Percentiles rank a stretch among this genome's conserved stretches.
phyloP scores from a whole-genome alignment of 64 coral and sea anemone species.

The Actinia equina region DNA sequence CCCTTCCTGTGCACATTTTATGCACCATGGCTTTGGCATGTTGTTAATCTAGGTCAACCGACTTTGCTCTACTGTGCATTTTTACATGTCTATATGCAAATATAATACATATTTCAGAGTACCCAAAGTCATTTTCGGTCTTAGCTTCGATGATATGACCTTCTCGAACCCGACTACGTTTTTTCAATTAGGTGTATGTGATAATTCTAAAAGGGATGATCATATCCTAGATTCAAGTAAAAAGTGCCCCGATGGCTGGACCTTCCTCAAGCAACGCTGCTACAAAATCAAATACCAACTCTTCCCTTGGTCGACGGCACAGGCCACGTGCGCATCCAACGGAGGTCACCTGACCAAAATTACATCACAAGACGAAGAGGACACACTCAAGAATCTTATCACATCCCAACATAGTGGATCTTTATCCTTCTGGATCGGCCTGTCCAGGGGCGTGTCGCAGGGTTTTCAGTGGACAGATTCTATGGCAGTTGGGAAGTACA shows the following conservation, averaged over 20 bases:
- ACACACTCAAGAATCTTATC: not conserved
- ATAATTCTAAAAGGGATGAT: no score
- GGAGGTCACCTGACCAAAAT: constrained; percentile 37
- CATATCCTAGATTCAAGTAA: not conserved
- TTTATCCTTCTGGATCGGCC: constrained; percentile 31
- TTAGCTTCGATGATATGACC: no score
- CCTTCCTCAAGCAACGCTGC: constrained; percentile 7
- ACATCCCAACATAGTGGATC: not conserved
- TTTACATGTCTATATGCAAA: no score
- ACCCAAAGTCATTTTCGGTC: no score
- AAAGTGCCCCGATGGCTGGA: constrained; percentile 25
- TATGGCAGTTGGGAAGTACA: not conserved
- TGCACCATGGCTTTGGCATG: no score
- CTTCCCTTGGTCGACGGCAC: constrained; percentile 12
- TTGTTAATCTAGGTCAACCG: no score
- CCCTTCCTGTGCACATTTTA: no score
- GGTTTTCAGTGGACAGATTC: constrained; percentile 48
- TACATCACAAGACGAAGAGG: not conserved
- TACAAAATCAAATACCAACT: constrained; percentile 29
- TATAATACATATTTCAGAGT: no score
- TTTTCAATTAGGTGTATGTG: no score
- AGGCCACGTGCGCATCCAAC: not conserved
- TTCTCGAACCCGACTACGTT: no score
- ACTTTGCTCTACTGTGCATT: no score
- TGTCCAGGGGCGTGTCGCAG: not conserved